A percentile compares a stretch with the other conserved stretches of the same genome.
Evolutionary conservation across 2,797 vertebrate species (phyloP).

Genomic region (Ciconia nigra): DNA sequence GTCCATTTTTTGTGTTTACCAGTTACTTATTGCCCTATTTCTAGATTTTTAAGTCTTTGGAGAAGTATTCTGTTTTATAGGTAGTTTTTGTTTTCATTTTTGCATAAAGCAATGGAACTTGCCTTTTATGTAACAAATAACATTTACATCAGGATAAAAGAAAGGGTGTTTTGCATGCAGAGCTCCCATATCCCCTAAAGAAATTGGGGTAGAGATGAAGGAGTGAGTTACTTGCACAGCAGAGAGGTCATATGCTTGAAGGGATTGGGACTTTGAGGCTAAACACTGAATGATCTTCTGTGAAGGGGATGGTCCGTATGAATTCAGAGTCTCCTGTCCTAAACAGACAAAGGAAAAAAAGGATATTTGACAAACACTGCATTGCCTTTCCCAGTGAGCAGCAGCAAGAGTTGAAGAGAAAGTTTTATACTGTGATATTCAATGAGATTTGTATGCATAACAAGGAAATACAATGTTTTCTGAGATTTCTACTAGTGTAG

Average conservation of each 20-base stretch:
- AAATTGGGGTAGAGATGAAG: background rate
- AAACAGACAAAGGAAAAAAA: background rate
- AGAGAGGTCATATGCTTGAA: background rate
- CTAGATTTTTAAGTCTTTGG: background rate
- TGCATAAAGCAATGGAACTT: background rate
- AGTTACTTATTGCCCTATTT: background rate
- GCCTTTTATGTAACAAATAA: background rate
- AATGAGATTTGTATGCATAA: background rate
- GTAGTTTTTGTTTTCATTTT: background rate
- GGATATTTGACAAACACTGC: background rate
- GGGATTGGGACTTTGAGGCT: background rate
- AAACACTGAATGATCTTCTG: background rate
- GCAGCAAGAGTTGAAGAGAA: background rate
- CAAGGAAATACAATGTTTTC: background rate
- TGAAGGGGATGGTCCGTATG: background rate
- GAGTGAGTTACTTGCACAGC: background rate
- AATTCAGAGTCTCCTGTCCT: background rate
- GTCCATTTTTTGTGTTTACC: background rate
- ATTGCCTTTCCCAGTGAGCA: background rate
- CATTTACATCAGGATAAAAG: background rate
- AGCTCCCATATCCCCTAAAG: background rate
- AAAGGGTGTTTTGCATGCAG: background rate
- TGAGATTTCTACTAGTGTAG: background rate
- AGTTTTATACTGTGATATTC: background rate
- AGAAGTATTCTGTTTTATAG: background rate